These are phyloP conservation scores for Cactoblastis cactorum DNA, from an alignment of 2,888 invertebrate genomes.

Conservation along the genomic window DNA sequence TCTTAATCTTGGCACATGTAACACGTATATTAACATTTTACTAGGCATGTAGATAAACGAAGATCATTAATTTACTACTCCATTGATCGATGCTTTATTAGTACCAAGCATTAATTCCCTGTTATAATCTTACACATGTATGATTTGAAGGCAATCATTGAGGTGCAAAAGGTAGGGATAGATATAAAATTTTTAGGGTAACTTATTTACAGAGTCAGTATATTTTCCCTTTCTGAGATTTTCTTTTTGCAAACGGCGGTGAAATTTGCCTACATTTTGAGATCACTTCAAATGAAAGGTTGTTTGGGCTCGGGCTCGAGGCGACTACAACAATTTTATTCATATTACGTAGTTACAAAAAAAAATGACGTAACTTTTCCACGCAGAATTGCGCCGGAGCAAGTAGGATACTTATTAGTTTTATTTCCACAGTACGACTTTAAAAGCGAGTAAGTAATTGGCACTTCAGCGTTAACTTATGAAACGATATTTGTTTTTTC, in stretches of 20 bases:
- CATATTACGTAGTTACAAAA: conserved; percentile 8
- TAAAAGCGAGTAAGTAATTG: neutral
- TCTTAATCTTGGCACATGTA: neutral
- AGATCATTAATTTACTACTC: neutral
- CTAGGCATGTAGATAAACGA: no score
- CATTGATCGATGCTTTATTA: no score
- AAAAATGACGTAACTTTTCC: neutral
- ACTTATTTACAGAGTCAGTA: neutral
- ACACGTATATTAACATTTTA: neutral
- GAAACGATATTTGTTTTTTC: neutral
- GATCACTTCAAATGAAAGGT: conserved; percentile 18
- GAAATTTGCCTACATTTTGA: conserved; percentile 15
- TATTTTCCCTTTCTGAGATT: neutral
- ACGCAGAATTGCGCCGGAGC: neutral
- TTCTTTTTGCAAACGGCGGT: conserved; percentile 8
- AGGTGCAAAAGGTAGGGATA: no score
- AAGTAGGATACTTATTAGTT: neutral
- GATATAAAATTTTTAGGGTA: neutral
- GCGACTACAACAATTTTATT: conserved; percentile 15
- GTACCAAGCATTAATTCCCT: no score
- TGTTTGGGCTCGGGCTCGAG: conserved; percentile 4
- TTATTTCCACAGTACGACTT: neutral
- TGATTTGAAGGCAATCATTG: no score
- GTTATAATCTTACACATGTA: no score
- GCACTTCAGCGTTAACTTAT: neutral